These are phyloP conservation scores for Phrynocephalus versicolor DNA, from an alignment of 2,113 vertebrate genomes.

Conservation along the genomic window DNA sequence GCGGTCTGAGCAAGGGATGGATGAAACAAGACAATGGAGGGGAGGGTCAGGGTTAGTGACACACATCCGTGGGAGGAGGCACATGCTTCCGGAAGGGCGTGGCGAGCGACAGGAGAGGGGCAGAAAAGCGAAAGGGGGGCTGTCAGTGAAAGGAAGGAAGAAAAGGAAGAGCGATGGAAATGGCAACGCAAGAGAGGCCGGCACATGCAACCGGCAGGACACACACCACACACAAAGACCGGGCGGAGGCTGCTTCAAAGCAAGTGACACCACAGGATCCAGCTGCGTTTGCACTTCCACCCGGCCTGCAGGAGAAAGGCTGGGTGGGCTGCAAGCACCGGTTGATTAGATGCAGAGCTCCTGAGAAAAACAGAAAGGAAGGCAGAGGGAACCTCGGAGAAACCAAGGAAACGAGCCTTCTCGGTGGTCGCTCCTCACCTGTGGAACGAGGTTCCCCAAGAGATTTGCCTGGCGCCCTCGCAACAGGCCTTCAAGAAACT, in stretches of 20 bases:
- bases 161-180: background rate
- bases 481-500: no score
- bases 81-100: background rate
- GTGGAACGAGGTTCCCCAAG: no score
- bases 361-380: no score
- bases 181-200: background rate
- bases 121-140: no score
- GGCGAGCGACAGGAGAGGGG: background rate
- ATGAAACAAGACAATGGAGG: conserved; percentile 70
- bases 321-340: background rate
- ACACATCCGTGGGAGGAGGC: conserved; percentile 15
- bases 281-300: no score
- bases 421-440: no score
- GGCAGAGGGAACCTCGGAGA: no score
- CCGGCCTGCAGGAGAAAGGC: background rate
- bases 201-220: background rate
- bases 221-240: no score
- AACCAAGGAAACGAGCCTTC: accelerated
- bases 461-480: no score
- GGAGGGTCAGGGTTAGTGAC: conserved; percentile 60
- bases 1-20: conserved; percentile 71
- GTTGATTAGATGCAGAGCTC: background rate
- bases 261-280: no score
- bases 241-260: no score
- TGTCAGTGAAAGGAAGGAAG: background rate